Percentiles rank a stretch among this genome's conserved stretches.
These are phyloP conservation scores for Tachypleus tridentatus DNA, from an alignment of 1,140 invertebrate species.

Conservation along the genomic window DNA sequence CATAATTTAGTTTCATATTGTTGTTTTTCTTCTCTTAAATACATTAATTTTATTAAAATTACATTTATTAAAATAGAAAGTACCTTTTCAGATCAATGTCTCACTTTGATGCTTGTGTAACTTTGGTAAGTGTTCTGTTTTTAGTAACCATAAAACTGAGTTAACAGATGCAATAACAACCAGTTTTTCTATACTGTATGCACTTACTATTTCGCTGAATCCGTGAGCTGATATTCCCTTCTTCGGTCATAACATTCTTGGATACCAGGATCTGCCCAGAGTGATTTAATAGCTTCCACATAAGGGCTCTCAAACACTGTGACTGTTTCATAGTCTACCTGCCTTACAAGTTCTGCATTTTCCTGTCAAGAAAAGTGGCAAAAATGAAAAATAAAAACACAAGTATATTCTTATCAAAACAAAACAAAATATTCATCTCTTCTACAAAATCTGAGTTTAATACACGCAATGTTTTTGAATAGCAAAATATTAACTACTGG, in stretches of 20 bases:
- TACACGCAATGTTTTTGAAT: background rate
- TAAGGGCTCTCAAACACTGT: constrained; percentile 95
- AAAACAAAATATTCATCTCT: background rate
- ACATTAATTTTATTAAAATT: too few relatives aligned
- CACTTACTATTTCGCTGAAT: constrained; percentile 99
- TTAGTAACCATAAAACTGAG: too few relatives aligned
- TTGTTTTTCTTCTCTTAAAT: too few relatives aligned
- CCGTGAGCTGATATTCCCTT: constrained; percentile 98
- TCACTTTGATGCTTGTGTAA: too few relatives aligned
- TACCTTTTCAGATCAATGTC: too few relatives aligned
- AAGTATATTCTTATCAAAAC: constrained; percentile 1
- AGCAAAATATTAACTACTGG: too few relatives aligned
- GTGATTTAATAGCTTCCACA: constrained; percentile 90
- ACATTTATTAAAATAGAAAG: too few relatives aligned
- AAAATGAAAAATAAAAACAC: constrained; percentile 24
- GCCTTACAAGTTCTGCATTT: constrained; percentile 87
- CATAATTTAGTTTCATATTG: too few relatives aligned
- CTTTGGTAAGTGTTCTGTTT: too few relatives aligned
- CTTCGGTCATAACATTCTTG: constrained; percentile 99
- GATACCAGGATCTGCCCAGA: constrained; percentile 94
- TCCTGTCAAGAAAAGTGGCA: constrained; percentile 47
- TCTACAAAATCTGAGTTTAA: background rate
- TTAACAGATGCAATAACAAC: too few relatives aligned
- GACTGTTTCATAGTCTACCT: constrained; percentile 97
- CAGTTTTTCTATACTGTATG: too few relatives aligned